Percentiles rank a stretch among this genome's conserved stretches.
These are phyloP conservation scores for Stomorhina lunata DNA, from an alignment of 2,888 invertebrate genomes.

Conservation along the genomic window DNA sequence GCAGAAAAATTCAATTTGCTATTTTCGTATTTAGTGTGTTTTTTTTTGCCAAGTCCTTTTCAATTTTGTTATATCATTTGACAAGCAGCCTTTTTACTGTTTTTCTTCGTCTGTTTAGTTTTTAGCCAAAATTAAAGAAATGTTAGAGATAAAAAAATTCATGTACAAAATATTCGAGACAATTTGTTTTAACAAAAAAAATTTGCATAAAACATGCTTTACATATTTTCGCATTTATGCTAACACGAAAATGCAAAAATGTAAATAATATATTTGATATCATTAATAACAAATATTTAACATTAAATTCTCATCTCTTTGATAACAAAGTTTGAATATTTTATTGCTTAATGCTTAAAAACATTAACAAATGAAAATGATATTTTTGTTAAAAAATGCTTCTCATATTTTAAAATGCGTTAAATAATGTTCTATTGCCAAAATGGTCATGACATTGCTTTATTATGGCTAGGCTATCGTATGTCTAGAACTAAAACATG, in stretches of 20 bases:
- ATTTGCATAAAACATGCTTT: constrained; percentile 15
- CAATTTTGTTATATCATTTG: neutral
- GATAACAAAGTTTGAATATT: too few relatives aligned
- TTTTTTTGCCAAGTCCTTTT: neutral
- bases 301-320: neutral
- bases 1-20: constrained; percentile 7
- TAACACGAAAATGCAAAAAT: neutral
- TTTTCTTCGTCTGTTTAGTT: neutral
- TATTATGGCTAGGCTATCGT: too few relatives aligned
- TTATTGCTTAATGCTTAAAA: too few relatives aligned
- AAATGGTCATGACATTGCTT: too few relatives aligned
- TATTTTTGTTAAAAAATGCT: too few relatives aligned
- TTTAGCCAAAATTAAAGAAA: neutral
- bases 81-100: neutral
- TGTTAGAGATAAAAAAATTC: neutral
- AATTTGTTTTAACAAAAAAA: neutral
- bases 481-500: too few relatives aligned
- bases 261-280: too few relatives aligned
- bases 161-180: constrained; percentile 5
- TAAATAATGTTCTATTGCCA: too few relatives aligned
- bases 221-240: neutral
- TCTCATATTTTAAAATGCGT: too few relatives aligned
- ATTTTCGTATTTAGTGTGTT: neutral
- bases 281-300: neutral
- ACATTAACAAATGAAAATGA: too few relatives aligned